phyloP scores from a whole-genome alignment of 2,888 invertebrate species.

The Antitype chi region DNA sequence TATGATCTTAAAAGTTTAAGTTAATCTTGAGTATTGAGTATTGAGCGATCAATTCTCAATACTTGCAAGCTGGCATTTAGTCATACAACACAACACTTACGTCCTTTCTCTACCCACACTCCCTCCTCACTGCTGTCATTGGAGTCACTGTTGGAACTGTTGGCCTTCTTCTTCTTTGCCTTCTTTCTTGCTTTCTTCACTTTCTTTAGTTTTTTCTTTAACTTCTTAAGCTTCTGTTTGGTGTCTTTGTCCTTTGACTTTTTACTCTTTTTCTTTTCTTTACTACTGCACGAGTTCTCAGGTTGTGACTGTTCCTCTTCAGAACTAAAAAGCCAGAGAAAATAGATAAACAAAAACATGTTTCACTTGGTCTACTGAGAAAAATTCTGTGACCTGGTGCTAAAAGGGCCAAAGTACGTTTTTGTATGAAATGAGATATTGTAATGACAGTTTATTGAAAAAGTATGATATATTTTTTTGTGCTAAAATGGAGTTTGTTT shows the following conservation, averaged over 20 bases:
- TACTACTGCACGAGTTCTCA: slow-evolving; percentile 76
- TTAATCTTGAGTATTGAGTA: not conserved
- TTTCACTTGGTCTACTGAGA: not conserved
- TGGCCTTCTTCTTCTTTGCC: slow-evolving; percentile 86
- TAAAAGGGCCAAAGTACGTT: no score
- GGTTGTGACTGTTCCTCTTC: slow-evolving; percentile 85
- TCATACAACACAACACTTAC: slow-evolving; percentile 11
- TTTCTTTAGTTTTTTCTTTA: slow-evolving; percentile 89
- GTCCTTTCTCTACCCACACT: slow-evolving; percentile 93
- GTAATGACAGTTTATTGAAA: no score
- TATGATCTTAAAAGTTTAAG: not conserved
- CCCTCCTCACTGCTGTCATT: slow-evolving; percentile 87
- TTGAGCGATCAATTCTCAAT: no score
- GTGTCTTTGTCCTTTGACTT: slow-evolving; percentile 87
- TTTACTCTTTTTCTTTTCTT: slow-evolving; percentile 88
- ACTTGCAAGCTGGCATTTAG: not conserved
- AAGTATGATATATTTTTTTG: no score
- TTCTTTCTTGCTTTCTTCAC: slow-evolving; percentile 90
- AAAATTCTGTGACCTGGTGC: no score
- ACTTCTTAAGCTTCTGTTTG: slow-evolving; percentile 90
- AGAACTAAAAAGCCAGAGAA: slow-evolving; percentile 75
- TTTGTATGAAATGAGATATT: no score
- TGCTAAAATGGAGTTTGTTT: no score
- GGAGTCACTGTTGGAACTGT: slow-evolving; percentile 82
- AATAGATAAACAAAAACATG: slow-evolving; percentile 3